Conservation (phyloP, 2,113 vertebrate species). For the Bungarus multicinctus region DNA sequence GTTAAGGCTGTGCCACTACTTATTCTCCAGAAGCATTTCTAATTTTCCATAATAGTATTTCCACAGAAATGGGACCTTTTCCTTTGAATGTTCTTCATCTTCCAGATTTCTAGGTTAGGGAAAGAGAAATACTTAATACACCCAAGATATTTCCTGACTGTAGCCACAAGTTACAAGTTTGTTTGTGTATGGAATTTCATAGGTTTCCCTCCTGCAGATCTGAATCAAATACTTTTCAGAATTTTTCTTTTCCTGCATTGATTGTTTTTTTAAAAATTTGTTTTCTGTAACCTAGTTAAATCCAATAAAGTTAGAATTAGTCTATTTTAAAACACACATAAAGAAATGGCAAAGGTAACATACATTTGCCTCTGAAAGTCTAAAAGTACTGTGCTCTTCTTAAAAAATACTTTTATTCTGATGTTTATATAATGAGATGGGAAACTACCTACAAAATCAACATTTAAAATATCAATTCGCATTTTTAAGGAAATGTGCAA, state of each 20-base stretch:
- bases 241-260: neutral
- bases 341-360: neutral
- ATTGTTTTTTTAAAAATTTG: neutral
- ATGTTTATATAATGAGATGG: neutral
- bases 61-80: neutral
- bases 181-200: accelerated
- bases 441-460: neutral
- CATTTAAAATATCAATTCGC: slow-evolving; percentile 1
- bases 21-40: neutral
- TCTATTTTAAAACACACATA: neutral
- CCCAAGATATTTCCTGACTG: neutral
- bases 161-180: neutral
- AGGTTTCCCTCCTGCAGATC: neutral
- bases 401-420: neutral
- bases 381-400: neutral
- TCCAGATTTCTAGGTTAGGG: neutral
- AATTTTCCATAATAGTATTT: neutral
- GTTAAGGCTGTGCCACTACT: neutral
- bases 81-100: neutral
- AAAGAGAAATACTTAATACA: neutral
- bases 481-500: neutral
- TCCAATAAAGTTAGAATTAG: neutral
- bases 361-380: neutral
- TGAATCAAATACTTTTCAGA: neutral
- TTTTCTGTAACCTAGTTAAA: neutral